Evolutionary conservation across 2,797 vertebrate genomes (phyloP), one percentile per base, ranked within the genome.

Genomic region (Sardinella longiceps): DNA sequence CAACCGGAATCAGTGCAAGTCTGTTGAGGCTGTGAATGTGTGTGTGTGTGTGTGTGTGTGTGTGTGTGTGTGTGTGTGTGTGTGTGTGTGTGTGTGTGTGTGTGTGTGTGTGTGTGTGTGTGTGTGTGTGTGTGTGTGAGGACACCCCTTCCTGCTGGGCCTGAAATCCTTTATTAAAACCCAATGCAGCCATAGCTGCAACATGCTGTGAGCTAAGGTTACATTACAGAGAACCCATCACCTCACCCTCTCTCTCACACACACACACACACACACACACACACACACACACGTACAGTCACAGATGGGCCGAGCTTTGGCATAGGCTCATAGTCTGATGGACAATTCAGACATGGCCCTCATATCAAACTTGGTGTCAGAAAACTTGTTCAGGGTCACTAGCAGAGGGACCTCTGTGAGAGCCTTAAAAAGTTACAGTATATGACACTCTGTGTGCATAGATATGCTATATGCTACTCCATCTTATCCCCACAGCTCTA

Each of bases 61-160:
- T 74, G 66, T 74, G 30, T 37, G 30, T 37, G 30, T 74, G 60
- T 66, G 66, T 37, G 63, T 70, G 60, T 66, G 60, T 66, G 60
- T 66, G 60, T 66, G 60, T 66, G 60, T 30, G 60, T 66, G 12
- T 14, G 12, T 30, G 11, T 30, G 60, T 66, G 60, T 30, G 25
- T 66, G 25, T 30, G 60, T 66, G 9, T 30, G 25, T 30, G 25
- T 66, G 60, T 66, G 60, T 30, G 60, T 66, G 25, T 30, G 60
- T 66, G 25, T 66, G 60, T 66, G 25, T 66, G 25, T 30, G 60
- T 66, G 60, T 66, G 25, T 66, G 60, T 66, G 60, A 28, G 60
- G 25, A n/a, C n/a, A n/a, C n/a, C n/a, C n/a, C n/a, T n/a, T 25
- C 60, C 11, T 25, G 14, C 28, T 15, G 28, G 30, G 28, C 11